Conservation (phyloP, 1,140 invertebrate genomes). For the Drosophila nigromelanica region DNA sequence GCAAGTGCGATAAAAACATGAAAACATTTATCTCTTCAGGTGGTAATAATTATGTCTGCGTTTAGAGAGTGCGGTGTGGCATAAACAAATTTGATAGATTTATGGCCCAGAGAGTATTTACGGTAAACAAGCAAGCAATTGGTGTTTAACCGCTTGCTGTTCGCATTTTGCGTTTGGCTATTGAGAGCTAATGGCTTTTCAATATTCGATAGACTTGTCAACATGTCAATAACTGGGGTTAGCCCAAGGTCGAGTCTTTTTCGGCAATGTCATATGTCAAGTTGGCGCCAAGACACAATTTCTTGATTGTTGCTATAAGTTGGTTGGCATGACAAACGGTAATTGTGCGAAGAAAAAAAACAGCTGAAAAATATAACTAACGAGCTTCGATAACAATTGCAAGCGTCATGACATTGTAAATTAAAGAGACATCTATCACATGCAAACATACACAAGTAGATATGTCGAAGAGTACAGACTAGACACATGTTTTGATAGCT, state of each 20-base stretch:
- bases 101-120: slow-evolving; percentile 4
- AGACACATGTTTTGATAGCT: slow-evolving; percentile 5
- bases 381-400: slow-evolving; percentile 32
- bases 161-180: neutral
- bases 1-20: slow-evolving; percentile 9
- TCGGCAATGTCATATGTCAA: slow-evolving; percentile 51
- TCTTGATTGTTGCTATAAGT: slow-evolving; percentile 35
- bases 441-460: neutral
- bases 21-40: slow-evolving; percentile 22
- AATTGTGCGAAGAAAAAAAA: slow-evolving; percentile 60
- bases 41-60: slow-evolving; percentile 38
- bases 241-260: slow-evolving; percentile 48
- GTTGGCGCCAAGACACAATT: slow-evolving; percentile 51
- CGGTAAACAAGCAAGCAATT: neutral
- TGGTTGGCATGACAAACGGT: slow-evolving; percentile 54
- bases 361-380: neutral
- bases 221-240: slow-evolving; percentile 18
- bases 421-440: slow-evolving; percentile 15
- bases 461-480: neutral
- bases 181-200: slow-evolving; percentile 2
- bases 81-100: slow-evolving; percentile 35
- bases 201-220: slow-evolving; percentile 46
- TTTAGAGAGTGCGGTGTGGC: slow-evolving; percentile 5
- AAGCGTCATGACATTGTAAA: slow-evolving; percentile 38
- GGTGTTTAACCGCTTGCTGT: slow-evolving; percentile 12